These are phyloP conservation scores for Ceratothoa steindachneri DNA, from an alignment of 2,888 invertebrate species.

Conservation along the genomic window DNA sequence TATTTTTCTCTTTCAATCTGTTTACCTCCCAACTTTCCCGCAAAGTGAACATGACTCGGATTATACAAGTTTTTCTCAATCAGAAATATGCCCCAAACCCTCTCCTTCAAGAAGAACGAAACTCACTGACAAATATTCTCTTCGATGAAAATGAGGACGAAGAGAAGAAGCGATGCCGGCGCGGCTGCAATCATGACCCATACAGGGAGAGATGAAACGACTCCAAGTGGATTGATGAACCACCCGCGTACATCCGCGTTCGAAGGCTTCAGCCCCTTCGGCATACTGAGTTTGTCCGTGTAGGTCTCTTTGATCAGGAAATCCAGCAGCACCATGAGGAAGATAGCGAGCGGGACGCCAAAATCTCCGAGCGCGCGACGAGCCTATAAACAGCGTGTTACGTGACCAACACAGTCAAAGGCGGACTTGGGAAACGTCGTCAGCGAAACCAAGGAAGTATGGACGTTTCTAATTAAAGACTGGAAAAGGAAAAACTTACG, in stretches of 20 bases:
- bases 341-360: conserved; percentile 91
- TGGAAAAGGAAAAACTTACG: too few relatives aligned
- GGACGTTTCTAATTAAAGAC: too few relatives aligned
- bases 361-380: conserved; percentile 88
- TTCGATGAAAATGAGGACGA: conserved; percentile 95
- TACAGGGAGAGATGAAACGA: conserved; percentile 61
- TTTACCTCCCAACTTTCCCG: too few relatives aligned
- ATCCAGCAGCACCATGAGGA: conserved; percentile 78
- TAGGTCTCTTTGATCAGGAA: conserved; percentile 59
- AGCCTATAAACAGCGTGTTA: conserved; percentile 58
- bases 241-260: conserved; percentile 66
- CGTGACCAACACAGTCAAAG: too few relatives aligned
- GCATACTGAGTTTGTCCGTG: conserved; percentile 71
- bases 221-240: conserved; percentile 72
- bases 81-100: too few relatives aligned
- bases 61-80: too few relatives aligned
- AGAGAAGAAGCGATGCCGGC: conserved; percentile 86
- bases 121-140: conserved; percentile 93
- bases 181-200: conserved; percentile 77
- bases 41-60: too few relatives aligned
- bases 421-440: too few relatives aligned
- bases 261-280: conserved; percentile 76
- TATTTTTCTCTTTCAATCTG: too few relatives aligned
- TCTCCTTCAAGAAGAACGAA: too few relatives aligned
- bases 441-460: too few relatives aligned